Evolutionary conservation across 2,888 invertebrate genomes (phyloP).

Genomic region (Drosophila suboccidentalis): DNA sequence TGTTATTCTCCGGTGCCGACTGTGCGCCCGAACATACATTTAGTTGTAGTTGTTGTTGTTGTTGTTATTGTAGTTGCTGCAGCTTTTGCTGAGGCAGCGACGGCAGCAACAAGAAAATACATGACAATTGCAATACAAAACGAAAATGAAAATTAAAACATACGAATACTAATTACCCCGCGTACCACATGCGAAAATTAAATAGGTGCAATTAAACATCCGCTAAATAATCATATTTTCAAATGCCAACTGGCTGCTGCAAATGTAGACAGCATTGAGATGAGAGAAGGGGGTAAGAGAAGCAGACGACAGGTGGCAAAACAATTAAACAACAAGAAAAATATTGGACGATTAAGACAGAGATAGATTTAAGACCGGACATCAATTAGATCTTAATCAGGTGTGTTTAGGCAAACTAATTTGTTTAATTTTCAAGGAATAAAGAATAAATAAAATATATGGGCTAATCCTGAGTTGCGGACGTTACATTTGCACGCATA

Average conservation of each 20-base stretch:
- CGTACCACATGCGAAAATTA: conserved; percentile 76
- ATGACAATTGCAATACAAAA: conserved; percentile 74
- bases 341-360: conserved; percentile 2
- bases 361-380: conserved; percentile 3
- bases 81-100: conserved; percentile 29
- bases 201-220: conserved; percentile 85
- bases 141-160: conserved; percentile 66
- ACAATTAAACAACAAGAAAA: conserved; percentile 9
- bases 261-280: conserved; percentile 1
- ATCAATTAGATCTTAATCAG: background rate
- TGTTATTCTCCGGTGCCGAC: conserved; percentile 79
- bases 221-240: conserved; percentile 84
- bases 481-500: too few relatives aligned
- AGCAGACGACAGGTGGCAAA: conserved; percentile 3
- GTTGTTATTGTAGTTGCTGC: conserved; percentile 8
- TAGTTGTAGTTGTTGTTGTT: conserved; percentile 34
- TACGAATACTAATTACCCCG: conserved; percentile 54
- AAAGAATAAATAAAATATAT: background rate
- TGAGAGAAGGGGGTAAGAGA: background rate
- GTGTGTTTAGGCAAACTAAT: background rate
- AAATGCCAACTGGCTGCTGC: conserved; percentile 64
- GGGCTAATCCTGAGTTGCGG: too few relatives aligned
- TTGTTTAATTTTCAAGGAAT: background rate
- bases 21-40: conserved; percentile 35
- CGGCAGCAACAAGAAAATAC: conserved; percentile 34